Percentiles rank a stretch among this genome's conserved stretches.
Conservation (phyloP, 2,888 invertebrate genomes). For the Melieria crassipennis region DNA sequence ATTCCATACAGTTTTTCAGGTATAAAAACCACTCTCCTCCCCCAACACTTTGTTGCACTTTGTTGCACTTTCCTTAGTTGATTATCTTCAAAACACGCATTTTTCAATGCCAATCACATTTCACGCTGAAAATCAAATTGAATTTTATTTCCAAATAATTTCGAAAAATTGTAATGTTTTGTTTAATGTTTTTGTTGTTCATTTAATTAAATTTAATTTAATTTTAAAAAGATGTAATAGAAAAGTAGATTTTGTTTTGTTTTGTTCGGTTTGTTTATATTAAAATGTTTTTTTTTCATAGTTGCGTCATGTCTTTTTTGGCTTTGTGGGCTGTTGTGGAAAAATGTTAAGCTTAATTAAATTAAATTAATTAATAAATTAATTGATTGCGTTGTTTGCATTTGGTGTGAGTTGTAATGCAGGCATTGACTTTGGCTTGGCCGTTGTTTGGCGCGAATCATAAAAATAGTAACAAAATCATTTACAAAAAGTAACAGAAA, state of each 20-base stretch:
- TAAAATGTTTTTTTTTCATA: slow-evolving; percentile 8
- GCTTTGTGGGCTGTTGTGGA: slow-evolving; percentile 14
- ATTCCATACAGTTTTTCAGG: too few relatives aligned
- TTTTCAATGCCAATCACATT: too few relatives aligned
- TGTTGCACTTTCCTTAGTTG: too few relatives aligned
- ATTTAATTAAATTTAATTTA: slow-evolving; percentile 31
- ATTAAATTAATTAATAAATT: slow-evolving; percentile 6
- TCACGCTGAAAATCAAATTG: slow-evolving; percentile 20
- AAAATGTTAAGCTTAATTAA: slow-evolving; percentile 10
- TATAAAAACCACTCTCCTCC: too few relatives aligned
- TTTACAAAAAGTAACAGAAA: slow-evolving; percentile 1
- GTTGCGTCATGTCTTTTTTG: slow-evolving; percentile 1
- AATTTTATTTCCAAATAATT: slow-evolving; percentile 20
- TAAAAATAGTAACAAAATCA: slow-evolving; percentile 5
- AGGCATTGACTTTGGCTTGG: neutral
- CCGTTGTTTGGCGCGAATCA: neutral
- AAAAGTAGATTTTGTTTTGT: slow-evolving; percentile 27
- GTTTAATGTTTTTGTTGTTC: slow-evolving; percentile 30
- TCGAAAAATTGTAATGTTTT: neutral
- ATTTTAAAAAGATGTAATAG: slow-evolving; percentile 30
- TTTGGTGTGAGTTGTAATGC: slow-evolving; percentile 2
- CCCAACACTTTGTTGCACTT: too few relatives aligned
- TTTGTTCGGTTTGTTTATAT: slow-evolving; percentile 3
- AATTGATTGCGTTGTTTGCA: neutral
- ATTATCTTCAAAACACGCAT: too few relatives aligned